Percentiles rank a stretch among this genome's conserved stretches.
Evolutionary conservation across 1,140 invertebrate species (phyloP).

Genomic region (Mamestra configurata): DNA sequence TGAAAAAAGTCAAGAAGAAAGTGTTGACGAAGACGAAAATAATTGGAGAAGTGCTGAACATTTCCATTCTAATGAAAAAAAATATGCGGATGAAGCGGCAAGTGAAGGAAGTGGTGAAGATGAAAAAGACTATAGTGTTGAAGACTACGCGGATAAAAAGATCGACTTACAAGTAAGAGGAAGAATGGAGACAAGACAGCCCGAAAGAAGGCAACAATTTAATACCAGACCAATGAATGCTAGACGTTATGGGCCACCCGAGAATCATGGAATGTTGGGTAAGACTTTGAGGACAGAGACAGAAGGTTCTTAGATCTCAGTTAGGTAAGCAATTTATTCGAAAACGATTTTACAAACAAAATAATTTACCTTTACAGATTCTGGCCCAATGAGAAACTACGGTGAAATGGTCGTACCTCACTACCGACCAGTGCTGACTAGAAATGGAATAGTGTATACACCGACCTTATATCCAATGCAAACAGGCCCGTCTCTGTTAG

Average conservation of each 20-base stretch:
- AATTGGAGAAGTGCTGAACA: conserved; percentile 32
- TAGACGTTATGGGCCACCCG: neutral
- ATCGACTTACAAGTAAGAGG: neutral
- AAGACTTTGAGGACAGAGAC: too few species aligned
- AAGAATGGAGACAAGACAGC: neutral
- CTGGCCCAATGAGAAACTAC: neutral
- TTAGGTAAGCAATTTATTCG: too few species aligned
- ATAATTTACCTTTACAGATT: conserved; percentile 6
- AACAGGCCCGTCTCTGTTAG: neutral
- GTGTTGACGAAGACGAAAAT: neutral
- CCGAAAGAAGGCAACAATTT: neutral
- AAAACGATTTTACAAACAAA: neutral
- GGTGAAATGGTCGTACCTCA: neutral
- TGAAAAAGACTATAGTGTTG: neutral
- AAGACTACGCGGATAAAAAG: neutral
- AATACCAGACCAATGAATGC: neutral
- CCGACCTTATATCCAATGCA: neutral
- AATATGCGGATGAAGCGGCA: neutral
- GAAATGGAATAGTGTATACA: neutral
- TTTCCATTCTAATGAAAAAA: neutral
- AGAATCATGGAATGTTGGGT: conserved; percentile 5
- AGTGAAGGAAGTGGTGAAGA: neutral
- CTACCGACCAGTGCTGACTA: neutral
- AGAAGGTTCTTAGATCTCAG: too few species aligned
- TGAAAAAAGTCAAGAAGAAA: neutral